phyloP scores from a whole-genome alignment of 2,113 vertebrate species.

The Balaenoptera acutorostrata region DNA sequence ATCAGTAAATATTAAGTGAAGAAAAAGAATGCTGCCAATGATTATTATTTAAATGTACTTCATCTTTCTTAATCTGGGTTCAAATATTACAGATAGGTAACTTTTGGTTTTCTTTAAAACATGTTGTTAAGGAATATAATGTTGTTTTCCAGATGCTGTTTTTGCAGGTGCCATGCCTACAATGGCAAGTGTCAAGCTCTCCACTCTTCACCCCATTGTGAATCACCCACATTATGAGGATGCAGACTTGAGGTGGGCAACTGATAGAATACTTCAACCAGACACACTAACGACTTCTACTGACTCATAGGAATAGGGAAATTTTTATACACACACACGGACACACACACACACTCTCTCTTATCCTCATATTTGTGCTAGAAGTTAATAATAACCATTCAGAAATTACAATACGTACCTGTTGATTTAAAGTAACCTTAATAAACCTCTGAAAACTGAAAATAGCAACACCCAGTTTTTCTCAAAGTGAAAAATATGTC shows the following conservation, averaged over 20 bases:
- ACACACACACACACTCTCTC: too few species aligned
- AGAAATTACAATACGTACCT: background rate
- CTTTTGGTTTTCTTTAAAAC: background rate
- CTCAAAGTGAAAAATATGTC: background rate
- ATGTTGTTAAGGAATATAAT: background rate
- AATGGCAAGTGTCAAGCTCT: constrained; percentile 98
- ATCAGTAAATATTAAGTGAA: background rate
- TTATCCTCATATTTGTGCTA: background rate
- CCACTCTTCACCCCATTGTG: constrained; percentile 90
- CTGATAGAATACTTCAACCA: background rate
- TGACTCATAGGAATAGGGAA: background rate
- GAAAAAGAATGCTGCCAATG: background rate
- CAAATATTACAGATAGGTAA: background rate
- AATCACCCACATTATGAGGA: constrained; percentile 99
- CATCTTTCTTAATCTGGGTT: background rate
- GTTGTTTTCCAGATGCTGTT: constrained; percentile 87
- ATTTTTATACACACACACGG: background rate
- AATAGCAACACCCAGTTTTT: background rate
- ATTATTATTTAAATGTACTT: background rate
- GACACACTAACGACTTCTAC: background rate
- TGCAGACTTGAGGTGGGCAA: constrained; percentile 88
- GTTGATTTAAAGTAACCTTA: background rate
- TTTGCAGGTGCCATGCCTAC: constrained; percentile 98
- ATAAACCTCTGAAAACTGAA: background rate
- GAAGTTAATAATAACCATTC: background rate